Evolutionary conservation across 1,140 invertebrate species (phyloP), one percentile per base, ranked within the genome.

Genomic region (Holotrichia oblita): DNA sequence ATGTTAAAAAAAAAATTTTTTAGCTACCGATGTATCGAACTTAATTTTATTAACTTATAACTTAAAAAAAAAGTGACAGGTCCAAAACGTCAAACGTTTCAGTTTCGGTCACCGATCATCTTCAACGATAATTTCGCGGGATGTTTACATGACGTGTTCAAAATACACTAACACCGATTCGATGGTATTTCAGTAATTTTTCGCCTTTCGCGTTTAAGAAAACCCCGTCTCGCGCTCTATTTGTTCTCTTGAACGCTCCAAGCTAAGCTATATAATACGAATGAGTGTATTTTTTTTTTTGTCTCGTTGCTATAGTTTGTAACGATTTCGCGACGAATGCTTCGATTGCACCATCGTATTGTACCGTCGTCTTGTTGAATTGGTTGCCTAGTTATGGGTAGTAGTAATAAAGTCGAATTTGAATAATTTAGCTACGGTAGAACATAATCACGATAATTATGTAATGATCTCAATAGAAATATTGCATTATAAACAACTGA

Each of bases 181-280:
- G 48, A 55, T 55, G 48, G 48, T 17, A 55, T 55, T 55, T 55
- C 48, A n/a, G 17, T 17, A 14, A 55, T 55, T 55, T 55, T 55
- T 55, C 48, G 14, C 48, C 48, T 55, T 55, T 55, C 48, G 48
- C 48, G 48, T 55, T 55, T 14, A 17, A 55, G 48, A 55, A 55
- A 55, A 55, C 48, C 17, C n/a, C 6, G 17, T 17, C 17, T 55
- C 48, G 48, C 48, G 48, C 48, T 55, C 48, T 55, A 55, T 17
- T 55, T 55, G 48, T n/a, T 14, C 14, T 14, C 14, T 55, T 55
- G 48, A 55, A 55, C 48, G 48, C n/a, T 14, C 48, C 48, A 17
- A 14, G 48, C 48, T 55, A 17, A 17, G 48, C 48, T 55, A 55
- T 55, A 55, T 55, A 55, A 55, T 17, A 55, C 48, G 48, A n/a